Evolutionary conservation across 1,140 invertebrate genomes (phyloP).

Genomic region (Drosophila sproati): DNA sequence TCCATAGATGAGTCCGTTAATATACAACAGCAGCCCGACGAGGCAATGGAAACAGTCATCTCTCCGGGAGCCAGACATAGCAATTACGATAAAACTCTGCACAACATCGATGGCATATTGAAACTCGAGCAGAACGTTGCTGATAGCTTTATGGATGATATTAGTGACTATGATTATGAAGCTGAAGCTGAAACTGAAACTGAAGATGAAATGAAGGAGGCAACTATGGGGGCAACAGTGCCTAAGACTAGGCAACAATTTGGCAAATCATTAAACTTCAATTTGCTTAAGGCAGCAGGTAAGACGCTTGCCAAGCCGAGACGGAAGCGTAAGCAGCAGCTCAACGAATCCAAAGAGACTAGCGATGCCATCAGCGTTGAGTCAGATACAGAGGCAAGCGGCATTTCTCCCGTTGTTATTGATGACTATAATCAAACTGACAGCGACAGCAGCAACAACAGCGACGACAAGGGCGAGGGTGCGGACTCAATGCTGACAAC

Average conservation of each 20-base stretch:
- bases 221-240: conserved; percentile 9
- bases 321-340: conserved; percentile 22
- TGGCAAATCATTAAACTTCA: conserved; percentile 83
- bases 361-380: conserved; percentile 25
- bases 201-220: conserved; percentile 8
- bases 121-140: conserved; percentile 29
- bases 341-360: conserved; percentile 25
- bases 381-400: conserved; percentile 51
- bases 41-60: conserved; percentile 26
- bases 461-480: conserved; percentile 1
- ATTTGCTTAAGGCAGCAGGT: conserved; percentile 74
- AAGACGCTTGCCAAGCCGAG: conserved; percentile 59
- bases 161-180: conserved; percentile 63
- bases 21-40: neutral
- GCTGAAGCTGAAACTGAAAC: conserved; percentile 31
- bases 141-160: conserved; percentile 35
- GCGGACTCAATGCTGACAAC: conserved; percentile 27
- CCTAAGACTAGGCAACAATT: conserved; percentile 63
- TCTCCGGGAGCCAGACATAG: conserved; percentile 33
- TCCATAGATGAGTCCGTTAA: conserved; percentile 3
- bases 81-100: conserved; percentile 69
- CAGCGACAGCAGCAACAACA: conserved; percentile 53
- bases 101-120: conserved; percentile 66
- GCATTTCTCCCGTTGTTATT: conserved; percentile 74
- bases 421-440: conserved; percentile 83